Evolutionary conservation across 2,113 vertebrate species (phyloP).

Genomic region (Lichenostomus cassidix): DNA sequence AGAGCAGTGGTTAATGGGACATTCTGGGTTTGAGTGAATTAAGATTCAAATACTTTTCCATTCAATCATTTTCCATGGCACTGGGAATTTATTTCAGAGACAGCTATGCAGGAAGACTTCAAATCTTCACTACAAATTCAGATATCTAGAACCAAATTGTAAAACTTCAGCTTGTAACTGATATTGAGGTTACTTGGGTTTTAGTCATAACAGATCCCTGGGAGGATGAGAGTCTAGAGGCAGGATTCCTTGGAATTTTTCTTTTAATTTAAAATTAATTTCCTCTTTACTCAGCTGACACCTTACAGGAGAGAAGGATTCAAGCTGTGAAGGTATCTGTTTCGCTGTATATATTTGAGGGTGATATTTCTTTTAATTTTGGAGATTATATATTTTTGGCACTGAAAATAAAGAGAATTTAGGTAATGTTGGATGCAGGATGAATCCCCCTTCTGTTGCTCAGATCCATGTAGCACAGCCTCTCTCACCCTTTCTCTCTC

Average conservation of each 20-base stretch:
- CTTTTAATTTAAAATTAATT: background rate
- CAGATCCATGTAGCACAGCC: background rate
- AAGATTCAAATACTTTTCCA: background rate
- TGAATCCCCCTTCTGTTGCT: background rate
- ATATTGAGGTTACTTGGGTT: background rate
- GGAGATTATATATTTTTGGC: background rate
- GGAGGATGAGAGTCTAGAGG: background rate
- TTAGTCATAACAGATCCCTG: background rate
- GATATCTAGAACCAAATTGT: background rate
- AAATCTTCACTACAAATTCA: background rate
- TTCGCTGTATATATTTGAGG: background rate
- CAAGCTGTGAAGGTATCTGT: background rate
- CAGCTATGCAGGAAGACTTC: background rate
- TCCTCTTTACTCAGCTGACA: background rate
- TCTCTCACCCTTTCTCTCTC: fast-evolving
- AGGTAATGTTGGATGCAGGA: background rate
- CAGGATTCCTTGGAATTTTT: background rate
- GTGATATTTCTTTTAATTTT: background rate
- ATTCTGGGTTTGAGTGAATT: background rate
- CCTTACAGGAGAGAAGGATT: background rate
- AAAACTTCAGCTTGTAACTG: background rate
- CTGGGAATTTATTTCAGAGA: background rate
- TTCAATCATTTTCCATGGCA: background rate
- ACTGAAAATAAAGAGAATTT: background rate
- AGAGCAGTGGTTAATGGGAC: background rate